Conservation (phyloP, 2,113 vertebrate species). For the Brienomyrus longianalis region DNA sequence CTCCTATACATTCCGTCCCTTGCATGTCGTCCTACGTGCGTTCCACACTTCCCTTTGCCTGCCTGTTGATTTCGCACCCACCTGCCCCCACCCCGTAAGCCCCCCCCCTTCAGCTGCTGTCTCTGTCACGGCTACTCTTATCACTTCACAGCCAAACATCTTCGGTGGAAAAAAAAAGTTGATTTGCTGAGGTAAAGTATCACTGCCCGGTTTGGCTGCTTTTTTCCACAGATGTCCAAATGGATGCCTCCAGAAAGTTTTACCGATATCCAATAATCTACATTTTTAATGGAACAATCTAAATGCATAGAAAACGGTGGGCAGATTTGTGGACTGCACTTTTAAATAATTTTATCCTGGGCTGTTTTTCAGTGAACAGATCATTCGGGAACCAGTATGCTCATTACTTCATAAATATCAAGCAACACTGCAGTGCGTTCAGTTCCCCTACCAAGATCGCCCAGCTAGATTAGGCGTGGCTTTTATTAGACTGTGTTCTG, state of each 20-base stretch:
- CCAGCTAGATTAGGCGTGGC: background rate
- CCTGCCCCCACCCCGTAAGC: background rate
- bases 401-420: background rate
- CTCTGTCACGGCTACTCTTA: background rate
- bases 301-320: background rate
- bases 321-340: background rate
- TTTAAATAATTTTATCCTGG: background rate
- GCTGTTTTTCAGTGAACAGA: background rate
- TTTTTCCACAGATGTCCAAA: background rate
- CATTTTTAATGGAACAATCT: background rate
- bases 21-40: background rate
- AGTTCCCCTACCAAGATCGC: background rate
- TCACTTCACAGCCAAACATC: background rate
- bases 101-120: background rate
- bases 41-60: background rate
- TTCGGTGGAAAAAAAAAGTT: background rate
- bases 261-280: background rate
- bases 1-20: background rate
- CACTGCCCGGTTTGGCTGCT: background rate
- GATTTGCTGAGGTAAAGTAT: conserved; percentile 12
- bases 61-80: background rate
- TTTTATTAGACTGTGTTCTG: background rate
- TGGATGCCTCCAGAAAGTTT: background rate
- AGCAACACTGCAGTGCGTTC: background rate
- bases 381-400: background rate